Base-by-base conservation (phyloP, 1,140 invertebrate species). In the Formica exsecta region DNA sequence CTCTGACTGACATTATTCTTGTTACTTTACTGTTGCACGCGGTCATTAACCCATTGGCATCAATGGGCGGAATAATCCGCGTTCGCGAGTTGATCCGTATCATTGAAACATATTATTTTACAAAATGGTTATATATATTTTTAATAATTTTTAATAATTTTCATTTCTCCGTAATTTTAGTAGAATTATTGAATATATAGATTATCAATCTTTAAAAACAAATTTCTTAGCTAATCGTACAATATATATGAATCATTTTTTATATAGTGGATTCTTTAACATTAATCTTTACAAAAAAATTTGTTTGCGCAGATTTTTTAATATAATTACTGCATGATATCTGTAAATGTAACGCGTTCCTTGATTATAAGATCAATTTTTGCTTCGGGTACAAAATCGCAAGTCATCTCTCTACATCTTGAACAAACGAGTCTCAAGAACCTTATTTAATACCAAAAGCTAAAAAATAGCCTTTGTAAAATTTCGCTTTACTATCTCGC, bases 41-140 rank as follows among this genome's bases (percentile, higher is more conserved):
- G 79, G 59, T 83, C 79, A 64, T 66, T 73, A 74, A 74, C 54
- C 79, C 68, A 62, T 74, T 73, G 54, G 54, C 41, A 83, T 74
- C 68, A 83, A 83, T 74, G 54, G 61, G 57, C 54, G 68, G 79
- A 83, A 74, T 83, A 83, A 83, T 74, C 79, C 68, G 68, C 54
- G 68, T 29, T 83, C 54, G 68, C 38, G 29, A 83, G 57, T 61
- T 13, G 36, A n/a, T 44, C 16, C 48, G 25, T 73, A 41, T 44
- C 38, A 61, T 51, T 51, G 54, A 73, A 73, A 61, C 51, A 19
- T 54, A 74, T 83, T 74, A 62, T 61, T 61, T 1, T 13, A n/a
- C 0, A 51, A 13, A 6, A 83, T 19, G 19, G 36, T 25, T n/a
- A 19, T 32, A 32, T 2, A 32, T 32, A 32, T 59, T 61, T 29